Evolutionary conservation across 92 coral and sea anemone species (phyloP).

Genomic region (Metridium senile): DNA sequence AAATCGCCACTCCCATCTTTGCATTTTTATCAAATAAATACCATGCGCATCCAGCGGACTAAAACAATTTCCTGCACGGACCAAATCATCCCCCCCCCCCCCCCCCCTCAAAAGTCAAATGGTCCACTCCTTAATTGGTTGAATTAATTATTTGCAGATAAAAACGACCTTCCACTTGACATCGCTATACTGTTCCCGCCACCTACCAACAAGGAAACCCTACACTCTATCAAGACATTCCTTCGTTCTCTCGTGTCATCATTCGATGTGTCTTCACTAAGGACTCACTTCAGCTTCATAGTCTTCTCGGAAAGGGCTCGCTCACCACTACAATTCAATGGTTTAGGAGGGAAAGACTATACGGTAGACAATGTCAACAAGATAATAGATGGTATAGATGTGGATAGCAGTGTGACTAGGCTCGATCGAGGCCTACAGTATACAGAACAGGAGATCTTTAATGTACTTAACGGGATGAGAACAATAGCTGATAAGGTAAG

Average conservation of each 20-base stretch:
- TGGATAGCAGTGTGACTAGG: conserved; percentile 28
- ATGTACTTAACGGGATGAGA: conserved; percentile 59
- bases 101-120: not conserved
- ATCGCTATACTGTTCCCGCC: conserved; percentile 54
- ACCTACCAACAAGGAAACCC: conserved; percentile 16
- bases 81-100: no score
- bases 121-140: not conserved
- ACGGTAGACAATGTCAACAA: conserved; percentile 35
- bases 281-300: conserved; percentile 50
- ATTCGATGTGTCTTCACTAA: conserved; percentile 42
- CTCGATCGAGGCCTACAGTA: conserved; percentile 49
- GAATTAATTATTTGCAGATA: not conserved
- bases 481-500: conserved; percentile 44
- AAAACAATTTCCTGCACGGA: no score
- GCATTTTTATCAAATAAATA: no score
- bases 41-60: no score
- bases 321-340: conserved; percentile 38
- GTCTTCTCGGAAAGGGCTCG: conserved; percentile 38
- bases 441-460: conserved; percentile 57
- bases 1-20: no score
- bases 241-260: conserved; percentile 35
- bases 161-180: conserved; percentile 43
- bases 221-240: conserved; percentile 29
- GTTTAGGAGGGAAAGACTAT: conserved; percentile 30
- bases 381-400: conserved; percentile 24